Base-by-base conservation (phyloP, 2,888 invertebrate species). In the Papilio protenor region DNA sequence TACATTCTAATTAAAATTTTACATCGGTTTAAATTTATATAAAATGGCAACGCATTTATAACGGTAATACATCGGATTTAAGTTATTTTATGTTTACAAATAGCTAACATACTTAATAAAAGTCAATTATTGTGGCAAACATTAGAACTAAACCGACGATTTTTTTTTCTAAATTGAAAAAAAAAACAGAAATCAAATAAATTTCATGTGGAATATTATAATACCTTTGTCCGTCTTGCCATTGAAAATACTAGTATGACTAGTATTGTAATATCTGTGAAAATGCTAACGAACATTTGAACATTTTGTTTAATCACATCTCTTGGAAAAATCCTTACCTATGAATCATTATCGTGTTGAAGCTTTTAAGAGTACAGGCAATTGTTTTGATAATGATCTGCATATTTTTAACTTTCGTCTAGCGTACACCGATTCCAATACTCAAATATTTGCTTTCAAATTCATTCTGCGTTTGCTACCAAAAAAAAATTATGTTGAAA, bases 1-100 rank as follows among this genome's bases (percentile, higher is more conserved):
- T 72, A 61, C 59, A 72, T 21, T 64, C 52, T 57, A 71, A 55
- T 61, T 76, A 76, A 76, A 76, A 71, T 40, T 72, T 76, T 47
- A 76, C 23, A 21, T 8, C 70, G 11, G 18, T 40, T 72, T 76
- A 57, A 71, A 76, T 61, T 71, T 64, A 11, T 52, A 72, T 18
- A n/a, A 64, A 72, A 74, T 45, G 21, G 12, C 49, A 16, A 14
- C 40, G 49, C 61, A 23, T 40, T 52, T 72, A 33, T 64, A 52
- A 52, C 47, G 8, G 33, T 72, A 16, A 49, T 12, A 16, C 49
- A 49, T 14, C 49, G 14, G 49, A 49, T 49, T 49, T 12, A 14
- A 12, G 14, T 49, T 14, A 16, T 49, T 14, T 12, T 49, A 49
- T 16, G 49, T 14, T 49, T 1, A 49, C 4, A 49, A 49, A 2